A percentile compares a stretch with the other conserved stretches of the same genome.
Evolutionary conservation across 2,113 vertebrate genomes (phyloP).

Genomic region (Scophthalmus maximus): DNA sequence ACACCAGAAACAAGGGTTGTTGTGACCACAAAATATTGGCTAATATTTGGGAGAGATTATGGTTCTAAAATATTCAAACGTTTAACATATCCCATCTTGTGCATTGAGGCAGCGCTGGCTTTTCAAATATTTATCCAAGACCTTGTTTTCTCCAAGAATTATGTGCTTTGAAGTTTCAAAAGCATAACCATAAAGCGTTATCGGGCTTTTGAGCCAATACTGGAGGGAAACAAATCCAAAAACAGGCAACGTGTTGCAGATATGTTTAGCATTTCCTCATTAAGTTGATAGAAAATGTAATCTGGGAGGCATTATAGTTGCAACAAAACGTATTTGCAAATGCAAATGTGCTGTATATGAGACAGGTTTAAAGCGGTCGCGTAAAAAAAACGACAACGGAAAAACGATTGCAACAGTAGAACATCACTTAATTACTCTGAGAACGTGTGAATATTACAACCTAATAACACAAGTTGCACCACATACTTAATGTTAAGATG

Average conservation of each 20-base stretch:
- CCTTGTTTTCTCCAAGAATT: too few species aligned
- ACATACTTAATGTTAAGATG: constrained; percentile 6
- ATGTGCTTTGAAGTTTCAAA: too few species aligned
- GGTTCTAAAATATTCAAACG: background rate
- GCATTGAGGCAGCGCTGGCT: too few species aligned
- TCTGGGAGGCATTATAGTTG: background rate
- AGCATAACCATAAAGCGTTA: too few species aligned
- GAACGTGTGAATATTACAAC: background rate
- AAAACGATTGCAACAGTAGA: background rate
- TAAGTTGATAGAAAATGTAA: background rate
- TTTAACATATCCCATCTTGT: background rate
- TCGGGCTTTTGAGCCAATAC: too few species aligned
- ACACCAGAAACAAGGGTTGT: background rate
- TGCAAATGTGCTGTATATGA: background rate
- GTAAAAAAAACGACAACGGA: background rate
- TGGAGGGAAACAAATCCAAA: too few species aligned
- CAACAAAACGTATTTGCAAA: background rate
- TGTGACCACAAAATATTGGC: background rate
- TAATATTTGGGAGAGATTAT: background rate
- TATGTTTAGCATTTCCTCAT: too few species aligned
- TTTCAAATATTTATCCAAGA: too few species aligned
- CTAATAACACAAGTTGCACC: constrained; percentile 5
- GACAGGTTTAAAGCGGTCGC: background rate
- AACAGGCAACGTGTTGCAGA: too few species aligned
- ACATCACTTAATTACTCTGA: background rate